phyloP scores from a whole-genome alignment of 2,888 invertebrate genomes.

The Anarsia innoxiella region DNA sequence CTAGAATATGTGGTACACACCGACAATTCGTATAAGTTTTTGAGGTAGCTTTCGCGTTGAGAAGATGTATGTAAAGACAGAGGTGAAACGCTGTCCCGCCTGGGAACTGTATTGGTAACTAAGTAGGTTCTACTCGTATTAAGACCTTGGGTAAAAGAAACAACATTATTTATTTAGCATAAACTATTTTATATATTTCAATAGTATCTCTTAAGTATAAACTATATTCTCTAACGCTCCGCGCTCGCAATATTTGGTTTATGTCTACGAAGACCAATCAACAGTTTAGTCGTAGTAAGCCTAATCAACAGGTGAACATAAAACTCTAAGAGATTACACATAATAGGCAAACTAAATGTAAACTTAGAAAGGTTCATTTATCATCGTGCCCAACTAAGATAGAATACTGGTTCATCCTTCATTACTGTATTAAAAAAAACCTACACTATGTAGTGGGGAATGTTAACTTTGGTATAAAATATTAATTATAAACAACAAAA shows the following conservation, averaged over 20 bases:
- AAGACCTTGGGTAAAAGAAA: too few species aligned
- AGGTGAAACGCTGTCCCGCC: too few species aligned
- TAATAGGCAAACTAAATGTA: constrained; percentile 54
- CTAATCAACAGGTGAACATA: constrained; percentile 59
- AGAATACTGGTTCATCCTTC: constrained; percentile 43
- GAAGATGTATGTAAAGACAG: too few species aligned
- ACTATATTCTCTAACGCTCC: constrained; percentile 69
- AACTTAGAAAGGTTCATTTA: constrained; percentile 50
- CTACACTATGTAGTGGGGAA: constrained; percentile 78
- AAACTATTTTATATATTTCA: constrained; percentile 73
- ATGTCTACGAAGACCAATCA: constrained; percentile 68
- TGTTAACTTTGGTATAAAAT: constrained; percentile 84
- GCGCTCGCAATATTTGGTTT: constrained; percentile 72
- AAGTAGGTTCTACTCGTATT: too few species aligned
- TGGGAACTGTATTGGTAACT: too few species aligned
- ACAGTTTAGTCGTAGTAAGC: constrained; percentile 29
- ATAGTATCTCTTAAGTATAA: constrained; percentile 71
- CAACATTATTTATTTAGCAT: constrained; percentile 45
- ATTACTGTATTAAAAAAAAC: constrained; percentile 33
- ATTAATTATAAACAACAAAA: constrained; percentile 74
- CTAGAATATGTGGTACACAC: too few species aligned
- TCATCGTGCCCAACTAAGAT: constrained; percentile 47
- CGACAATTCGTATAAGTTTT: too few species aligned
- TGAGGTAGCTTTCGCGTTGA: too few species aligned
- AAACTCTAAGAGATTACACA: constrained; percentile 60